These are phyloP conservation scores for Rhinichthys osculus DNA, from an alignment of 2,797 vertebrate species.

Conservation along the genomic window DNA sequence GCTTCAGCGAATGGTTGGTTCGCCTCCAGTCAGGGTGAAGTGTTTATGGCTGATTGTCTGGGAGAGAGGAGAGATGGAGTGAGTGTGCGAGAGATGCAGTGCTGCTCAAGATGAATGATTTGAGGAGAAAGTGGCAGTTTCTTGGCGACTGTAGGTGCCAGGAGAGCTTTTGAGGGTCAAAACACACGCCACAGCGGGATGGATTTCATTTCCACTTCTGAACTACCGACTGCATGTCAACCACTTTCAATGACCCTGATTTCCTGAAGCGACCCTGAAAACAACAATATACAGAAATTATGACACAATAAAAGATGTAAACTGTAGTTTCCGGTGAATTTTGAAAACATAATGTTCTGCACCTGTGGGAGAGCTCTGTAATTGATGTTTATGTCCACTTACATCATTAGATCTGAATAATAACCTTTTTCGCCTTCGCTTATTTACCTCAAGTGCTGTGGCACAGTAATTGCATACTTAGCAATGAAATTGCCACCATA, in stretches of 20 bases:
- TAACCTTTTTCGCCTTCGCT: conserved; percentile 41
- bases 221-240: conserved; percentile 19
- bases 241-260: conserved; percentile 14
- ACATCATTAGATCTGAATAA: conserved; percentile 42
- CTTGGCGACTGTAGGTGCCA: conserved; percentile 19
- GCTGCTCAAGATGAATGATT: conserved; percentile 32
- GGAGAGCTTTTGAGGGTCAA: conserved; percentile 32
- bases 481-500: conserved; percentile 47
- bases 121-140: conserved; percentile 41
- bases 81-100: conserved; percentile 30
- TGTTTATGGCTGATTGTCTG: conserved; percentile 40
- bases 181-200: conserved; percentile 19
- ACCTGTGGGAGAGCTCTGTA: conserved; percentile 12
- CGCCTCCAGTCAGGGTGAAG: conserved; percentile 27
- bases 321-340: not conserved
- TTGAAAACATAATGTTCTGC: conserved; percentile 12
- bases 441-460: conserved; percentile 35
- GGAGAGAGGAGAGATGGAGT: conserved; percentile 26
- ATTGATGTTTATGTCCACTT: conserved; percentile 48
- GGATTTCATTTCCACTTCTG: conserved; percentile 36
- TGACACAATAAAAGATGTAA: conserved; percentile 2
- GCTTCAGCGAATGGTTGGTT: conserved; percentile 39
- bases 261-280: conserved; percentile 16
- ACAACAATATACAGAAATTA: conserved; percentile 7
- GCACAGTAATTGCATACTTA: conserved; percentile 47